Evolutionary conservation across 2,888 invertebrate species (phyloP).

Genomic region (Polydrusus cervinus): DNA sequence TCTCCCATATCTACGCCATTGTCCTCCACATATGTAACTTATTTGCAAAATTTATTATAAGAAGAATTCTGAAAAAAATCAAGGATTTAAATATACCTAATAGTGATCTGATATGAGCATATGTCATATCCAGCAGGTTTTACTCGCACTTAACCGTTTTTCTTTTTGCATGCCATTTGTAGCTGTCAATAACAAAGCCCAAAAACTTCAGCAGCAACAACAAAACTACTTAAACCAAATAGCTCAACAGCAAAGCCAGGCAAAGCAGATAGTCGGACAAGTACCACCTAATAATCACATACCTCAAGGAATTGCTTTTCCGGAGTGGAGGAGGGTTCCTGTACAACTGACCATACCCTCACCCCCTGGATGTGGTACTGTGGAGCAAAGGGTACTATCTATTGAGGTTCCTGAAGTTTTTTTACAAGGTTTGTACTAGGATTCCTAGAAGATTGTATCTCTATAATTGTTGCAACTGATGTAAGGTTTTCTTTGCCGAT

Average conservation of each 20-base stretch:
- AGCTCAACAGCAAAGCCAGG: slow-evolving; percentile 52
- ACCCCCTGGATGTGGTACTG: slow-evolving; percentile 78
- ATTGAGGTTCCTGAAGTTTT: slow-evolving; percentile 92
- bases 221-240: slow-evolving; percentile 51
- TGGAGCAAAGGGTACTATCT: slow-evolving; percentile 82
- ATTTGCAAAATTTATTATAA: no score
- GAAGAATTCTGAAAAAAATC: no score
- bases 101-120: neutral
- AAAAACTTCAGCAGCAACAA: slow-evolving; percentile 53
- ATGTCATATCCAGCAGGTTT: neutral
- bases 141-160: neutral
- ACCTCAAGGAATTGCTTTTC: slow-evolving; percentile 57
- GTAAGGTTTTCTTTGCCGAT: no score
- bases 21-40: no score
- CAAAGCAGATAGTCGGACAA: slow-evolving; percentile 60
- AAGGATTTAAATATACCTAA: no score
- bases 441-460: neutral
- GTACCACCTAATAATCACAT: slow-evolving; percentile 60
- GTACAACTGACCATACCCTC: slow-evolving; percentile 86
- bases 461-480: no score
- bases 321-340: slow-evolving; percentile 72
- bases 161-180: neutral
- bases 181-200: slow-evolving; percentile 52
- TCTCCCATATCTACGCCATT: no score
- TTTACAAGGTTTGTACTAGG: slow-evolving; percentile 73